These are phyloP conservation scores for Argya squamiceps DNA, from an alignment of 2,797 vertebrate genomes.

Conservation along the genomic window DNA sequence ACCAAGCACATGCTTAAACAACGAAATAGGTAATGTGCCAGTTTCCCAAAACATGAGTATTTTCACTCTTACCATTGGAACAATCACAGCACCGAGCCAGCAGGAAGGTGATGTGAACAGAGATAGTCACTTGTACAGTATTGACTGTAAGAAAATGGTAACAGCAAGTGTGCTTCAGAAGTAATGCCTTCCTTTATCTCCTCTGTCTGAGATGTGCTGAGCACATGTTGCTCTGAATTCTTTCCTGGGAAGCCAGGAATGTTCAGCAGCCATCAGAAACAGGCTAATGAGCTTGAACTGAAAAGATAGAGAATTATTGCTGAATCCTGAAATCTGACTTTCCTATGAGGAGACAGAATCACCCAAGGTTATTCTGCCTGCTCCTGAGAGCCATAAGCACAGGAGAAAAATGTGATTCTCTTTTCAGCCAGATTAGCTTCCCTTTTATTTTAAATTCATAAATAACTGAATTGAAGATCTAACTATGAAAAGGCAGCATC, in stretches of 20 bases:
- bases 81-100: neutral
- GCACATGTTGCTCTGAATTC: neutral
- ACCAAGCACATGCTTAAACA: rapidly evolving
- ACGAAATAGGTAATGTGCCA: rapidly evolving
- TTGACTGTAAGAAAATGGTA: neutral
- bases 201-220: neutral
- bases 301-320: neutral
- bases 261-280: neutral
- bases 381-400: neutral
- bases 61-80: neutral
- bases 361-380: neutral
- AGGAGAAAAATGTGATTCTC: neutral
- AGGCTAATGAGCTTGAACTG: neutral
- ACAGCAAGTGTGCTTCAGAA: neutral
- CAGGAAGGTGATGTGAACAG: neutral
- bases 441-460: neutral
- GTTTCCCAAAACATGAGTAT: neutral
- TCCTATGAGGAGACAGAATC: neutral
- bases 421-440: neutral
- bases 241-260: neutral
- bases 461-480: neutral
- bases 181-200: neutral
- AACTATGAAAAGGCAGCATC: neutral
- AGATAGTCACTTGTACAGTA: neutral
- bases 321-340: neutral